Evolutionary conservation across 2,888 invertebrate genomes (phyloP).

Genomic region (Nezara viridula): DNA sequence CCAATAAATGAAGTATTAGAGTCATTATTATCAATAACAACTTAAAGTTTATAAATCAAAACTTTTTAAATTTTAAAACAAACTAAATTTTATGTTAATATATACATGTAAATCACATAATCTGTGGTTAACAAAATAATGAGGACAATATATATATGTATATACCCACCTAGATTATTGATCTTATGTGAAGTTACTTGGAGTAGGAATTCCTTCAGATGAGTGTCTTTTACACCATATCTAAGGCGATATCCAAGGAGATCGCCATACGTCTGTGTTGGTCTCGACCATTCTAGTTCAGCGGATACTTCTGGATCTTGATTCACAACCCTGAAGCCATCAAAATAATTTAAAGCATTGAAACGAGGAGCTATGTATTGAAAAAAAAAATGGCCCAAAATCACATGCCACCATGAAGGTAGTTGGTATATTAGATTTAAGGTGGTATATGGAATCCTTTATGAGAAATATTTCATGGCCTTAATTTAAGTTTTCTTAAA

Average conservation of each 20-base stretch:
- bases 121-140: not conserved
- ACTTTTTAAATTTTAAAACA: too few species aligned
- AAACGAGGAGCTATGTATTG: not conserved
- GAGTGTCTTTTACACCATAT: conserved; percentile 89
- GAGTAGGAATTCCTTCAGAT: conserved; percentile 80
- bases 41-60: too few species aligned
- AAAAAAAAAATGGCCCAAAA: not conserved
- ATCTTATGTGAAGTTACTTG: conserved; percentile 81
- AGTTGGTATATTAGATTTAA: too few species aligned
- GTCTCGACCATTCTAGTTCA: conserved; percentile 93
- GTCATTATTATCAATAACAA: not conserved
- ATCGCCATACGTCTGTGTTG: conserved; percentile 90
- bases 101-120: too few species aligned
- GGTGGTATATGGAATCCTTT: too few species aligned
- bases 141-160: not conserved
- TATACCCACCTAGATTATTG: conserved; percentile 75
- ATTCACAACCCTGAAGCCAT: conserved; percentile 79
- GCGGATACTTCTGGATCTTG: conserved; percentile 87
- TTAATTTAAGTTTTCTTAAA: too few species aligned
- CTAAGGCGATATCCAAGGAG: conserved; percentile 88
- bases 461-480: too few species aligned
- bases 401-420: too few species aligned
- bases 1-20: not conserved
- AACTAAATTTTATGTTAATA: too few species aligned
- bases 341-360: not conserved